A percentile compares a stretch with the other conserved stretches of the same genome.
Conservation (phyloP, 2,113 vertebrate species). For the Eira barbara region DNA sequence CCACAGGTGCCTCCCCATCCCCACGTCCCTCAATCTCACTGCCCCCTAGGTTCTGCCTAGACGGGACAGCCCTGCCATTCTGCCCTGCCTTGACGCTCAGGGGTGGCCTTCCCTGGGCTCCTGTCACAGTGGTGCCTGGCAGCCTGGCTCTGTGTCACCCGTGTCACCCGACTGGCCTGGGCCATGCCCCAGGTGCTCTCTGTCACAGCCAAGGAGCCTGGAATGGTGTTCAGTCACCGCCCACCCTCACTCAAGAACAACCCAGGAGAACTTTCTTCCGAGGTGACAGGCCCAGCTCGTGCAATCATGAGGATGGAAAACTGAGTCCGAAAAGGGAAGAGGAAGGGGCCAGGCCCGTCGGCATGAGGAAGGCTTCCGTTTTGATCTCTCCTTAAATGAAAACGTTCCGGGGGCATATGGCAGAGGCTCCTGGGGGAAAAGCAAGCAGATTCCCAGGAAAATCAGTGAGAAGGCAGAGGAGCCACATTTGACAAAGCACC, state of each 20-base stretch:
- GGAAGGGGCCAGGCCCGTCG: background rate
- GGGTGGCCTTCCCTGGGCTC: background rate
- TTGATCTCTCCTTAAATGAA: background rate
- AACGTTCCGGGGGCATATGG: background rate
- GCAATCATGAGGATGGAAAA: background rate
- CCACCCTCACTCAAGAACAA: background rate
- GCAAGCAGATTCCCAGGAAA: background rate
- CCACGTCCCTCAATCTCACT: rapidly evolving
- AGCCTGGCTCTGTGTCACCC: rapidly evolving
- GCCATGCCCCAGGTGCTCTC: background rate
- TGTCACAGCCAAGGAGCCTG: background rate
- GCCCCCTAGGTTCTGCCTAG: background rate
- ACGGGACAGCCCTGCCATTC: background rate
- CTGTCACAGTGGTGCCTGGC: rapidly evolving
- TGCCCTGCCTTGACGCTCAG: rapidly evolving
- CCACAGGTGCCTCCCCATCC: background rate
- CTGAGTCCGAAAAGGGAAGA: background rate
- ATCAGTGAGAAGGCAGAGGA: background rate
- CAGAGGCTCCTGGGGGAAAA: background rate
- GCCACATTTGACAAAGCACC: background rate
- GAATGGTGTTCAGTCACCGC: background rate
- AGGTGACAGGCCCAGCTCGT: rapidly evolving
- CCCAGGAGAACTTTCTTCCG: background rate
- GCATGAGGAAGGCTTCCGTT: too few species aligned
- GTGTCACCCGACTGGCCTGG: background rate